phyloP scores from a whole-genome alignment of 2,113 vertebrate genomes.

The Cyprinodon variegatus region DNA sequence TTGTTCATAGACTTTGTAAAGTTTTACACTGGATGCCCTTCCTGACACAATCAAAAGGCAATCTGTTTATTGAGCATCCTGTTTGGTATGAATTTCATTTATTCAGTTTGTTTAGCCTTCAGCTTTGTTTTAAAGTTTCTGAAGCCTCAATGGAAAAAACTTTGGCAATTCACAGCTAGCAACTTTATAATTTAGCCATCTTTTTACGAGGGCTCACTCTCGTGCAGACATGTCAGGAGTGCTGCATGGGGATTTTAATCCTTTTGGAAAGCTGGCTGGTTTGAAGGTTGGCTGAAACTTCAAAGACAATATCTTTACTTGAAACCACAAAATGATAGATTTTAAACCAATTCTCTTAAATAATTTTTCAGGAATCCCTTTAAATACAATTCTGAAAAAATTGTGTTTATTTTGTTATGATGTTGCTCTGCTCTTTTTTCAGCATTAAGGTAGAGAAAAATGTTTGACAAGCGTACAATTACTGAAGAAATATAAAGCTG shows the following conservation, averaged over 20 bases:
- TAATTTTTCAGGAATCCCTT: background rate
- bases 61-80: background rate
- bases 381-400: background rate
- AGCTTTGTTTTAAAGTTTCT: background rate
- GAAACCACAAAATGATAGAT: background rate
- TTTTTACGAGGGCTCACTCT: background rate
- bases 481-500: background rate
- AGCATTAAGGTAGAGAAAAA: background rate
- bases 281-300: background rate
- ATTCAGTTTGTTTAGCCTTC: background rate
- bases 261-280: background rate
- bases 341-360: too few species aligned
- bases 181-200: background rate
- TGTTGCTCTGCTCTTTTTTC: background rate
- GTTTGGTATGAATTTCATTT: background rate
- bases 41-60: background rate
- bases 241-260: background rate
- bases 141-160: background rate
- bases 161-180: background rate
- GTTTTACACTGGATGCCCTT: too few species aligned
- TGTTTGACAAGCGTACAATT: background rate
- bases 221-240: background rate
- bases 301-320: too few species aligned
- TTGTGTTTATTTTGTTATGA: background rate
- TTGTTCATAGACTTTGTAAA: too few species aligned